Percentiles rank a stretch among this genome's conserved stretches.
Conservation (phyloP, 2,797 vertebrate genomes). For the Gobio occitaniae region DNA sequence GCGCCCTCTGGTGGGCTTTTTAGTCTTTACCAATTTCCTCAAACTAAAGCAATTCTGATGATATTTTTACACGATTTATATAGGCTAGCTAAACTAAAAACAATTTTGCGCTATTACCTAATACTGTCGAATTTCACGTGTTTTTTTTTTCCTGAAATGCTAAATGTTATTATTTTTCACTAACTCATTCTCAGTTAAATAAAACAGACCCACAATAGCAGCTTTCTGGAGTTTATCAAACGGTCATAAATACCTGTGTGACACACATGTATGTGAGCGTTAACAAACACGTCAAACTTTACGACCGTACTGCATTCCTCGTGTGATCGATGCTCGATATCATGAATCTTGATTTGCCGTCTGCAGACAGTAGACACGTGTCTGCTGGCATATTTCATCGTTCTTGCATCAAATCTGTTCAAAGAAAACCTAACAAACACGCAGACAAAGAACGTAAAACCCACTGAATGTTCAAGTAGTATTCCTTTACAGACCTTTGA, state of each 20-base stretch:
- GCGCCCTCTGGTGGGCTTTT: constrained; percentile 41
- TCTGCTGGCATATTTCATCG: constrained; percentile 38
- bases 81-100: not conserved
- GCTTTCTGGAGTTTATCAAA: constrained; percentile 41
- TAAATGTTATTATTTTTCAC: not conserved
- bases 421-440: constrained; percentile 9
- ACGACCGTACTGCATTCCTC: constrained; percentile 47
- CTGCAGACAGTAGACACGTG: constrained; percentile 58
- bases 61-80: not conserved
- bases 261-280: constrained; percentile 48
- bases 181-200: not conserved
- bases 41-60: not conserved
- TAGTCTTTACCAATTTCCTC: not conserved
- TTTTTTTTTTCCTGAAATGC: not conserved
- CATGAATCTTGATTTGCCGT: constrained; percentile 56
- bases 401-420: constrained; percentile 10
- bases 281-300: constrained; percentile 56
- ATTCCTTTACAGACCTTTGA: not conserved
- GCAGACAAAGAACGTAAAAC: not conserved
- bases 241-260: constrained; percentile 49
- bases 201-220: constrained; percentile 23
- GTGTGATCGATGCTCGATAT: constrained; percentile 50
- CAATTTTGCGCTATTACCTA: not conserved
- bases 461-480: not conserved
- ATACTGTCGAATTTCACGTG: constrained; percentile 57